Evolutionary conservation across 2,113 vertebrate species (phyloP).

Genomic region (Hydropotes inermis): DNA sequence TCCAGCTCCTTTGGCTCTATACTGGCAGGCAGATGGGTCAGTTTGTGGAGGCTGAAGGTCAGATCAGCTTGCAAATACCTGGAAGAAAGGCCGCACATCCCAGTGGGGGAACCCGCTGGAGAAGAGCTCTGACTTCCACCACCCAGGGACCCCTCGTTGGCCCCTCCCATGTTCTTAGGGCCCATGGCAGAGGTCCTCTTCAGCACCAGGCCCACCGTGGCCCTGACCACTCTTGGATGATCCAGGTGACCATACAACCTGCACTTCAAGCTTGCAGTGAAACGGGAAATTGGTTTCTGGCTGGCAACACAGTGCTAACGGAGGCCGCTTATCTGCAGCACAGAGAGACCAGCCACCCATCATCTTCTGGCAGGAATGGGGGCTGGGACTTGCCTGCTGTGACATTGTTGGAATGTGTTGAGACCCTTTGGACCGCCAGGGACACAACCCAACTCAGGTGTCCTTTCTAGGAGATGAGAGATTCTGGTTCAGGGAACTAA

Average conservation of each 20-base stretch:
- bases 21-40: background rate
- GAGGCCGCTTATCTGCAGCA: background rate
- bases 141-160: background rate
- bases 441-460: background rate
- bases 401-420: background rate
- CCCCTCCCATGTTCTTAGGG: background rate
- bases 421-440: background rate
- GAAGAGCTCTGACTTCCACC: background rate
- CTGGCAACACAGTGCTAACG: background rate
- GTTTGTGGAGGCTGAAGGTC: background rate
- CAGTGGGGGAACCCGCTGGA: background rate
- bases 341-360: background rate
- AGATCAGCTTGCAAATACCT: background rate
- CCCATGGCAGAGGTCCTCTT: background rate
- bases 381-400: background rate
- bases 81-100: background rate
- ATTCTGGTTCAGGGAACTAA: background rate
- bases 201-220: background rate
- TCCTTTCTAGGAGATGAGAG: background rate
- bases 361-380: background rate
- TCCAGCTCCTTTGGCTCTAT: background rate
- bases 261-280: background rate
- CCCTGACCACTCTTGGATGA: background rate
- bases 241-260: background rate
- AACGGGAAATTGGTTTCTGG: background rate